Conservation (phyloP, 2,113 vertebrate genomes). For the Entelurus aequoreus region DNA sequence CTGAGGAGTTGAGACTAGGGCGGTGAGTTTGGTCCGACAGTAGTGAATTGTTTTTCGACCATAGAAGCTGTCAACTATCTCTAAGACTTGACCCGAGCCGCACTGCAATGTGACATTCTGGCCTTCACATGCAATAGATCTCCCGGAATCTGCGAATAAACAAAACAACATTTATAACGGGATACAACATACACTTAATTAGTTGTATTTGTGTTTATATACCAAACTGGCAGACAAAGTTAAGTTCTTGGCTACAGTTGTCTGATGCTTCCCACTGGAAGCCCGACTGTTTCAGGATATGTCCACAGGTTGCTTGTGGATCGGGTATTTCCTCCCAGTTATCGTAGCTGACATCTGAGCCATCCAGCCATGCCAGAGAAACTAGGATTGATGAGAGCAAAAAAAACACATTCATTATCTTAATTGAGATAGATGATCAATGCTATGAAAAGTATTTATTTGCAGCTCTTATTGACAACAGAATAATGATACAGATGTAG, state of each 20-base stretch:
- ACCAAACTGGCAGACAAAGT: slow-evolving; percentile 91
- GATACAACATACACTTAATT: neutral
- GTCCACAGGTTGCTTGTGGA: slow-evolving; percentile 66
- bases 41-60: slow-evolving; percentile 82
- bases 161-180: neutral
- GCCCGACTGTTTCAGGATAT: slow-evolving; percentile 72
- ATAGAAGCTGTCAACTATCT: slow-evolving; percentile 81
- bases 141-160: slow-evolving; percentile 69
- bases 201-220: slow-evolving; percentile 24
- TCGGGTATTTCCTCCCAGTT: slow-evolving; percentile 73
- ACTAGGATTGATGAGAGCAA: slow-evolving; percentile 54
- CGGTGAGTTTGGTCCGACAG: slow-evolving; percentile 56
- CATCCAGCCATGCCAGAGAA: slow-evolving; percentile 81
- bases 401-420: neutral
- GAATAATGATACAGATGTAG: slow-evolving; percentile 6
- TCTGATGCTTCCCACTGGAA: slow-evolving; percentile 78
- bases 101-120: slow-evolving; percentile 82
- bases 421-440: neutral
- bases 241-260: slow-evolving; percentile 80
- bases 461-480: slow-evolving; percentile 11
- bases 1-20: slow-evolving; percentile 40
- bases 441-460: neutral
- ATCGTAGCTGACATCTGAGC: slow-evolving; percentile 79
- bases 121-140: slow-evolving; percentile 77
- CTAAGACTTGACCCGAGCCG: slow-evolving; percentile 83